Conservation (phyloP, 2,113 vertebrate species). For the Fulmarus glacialis region DNA sequence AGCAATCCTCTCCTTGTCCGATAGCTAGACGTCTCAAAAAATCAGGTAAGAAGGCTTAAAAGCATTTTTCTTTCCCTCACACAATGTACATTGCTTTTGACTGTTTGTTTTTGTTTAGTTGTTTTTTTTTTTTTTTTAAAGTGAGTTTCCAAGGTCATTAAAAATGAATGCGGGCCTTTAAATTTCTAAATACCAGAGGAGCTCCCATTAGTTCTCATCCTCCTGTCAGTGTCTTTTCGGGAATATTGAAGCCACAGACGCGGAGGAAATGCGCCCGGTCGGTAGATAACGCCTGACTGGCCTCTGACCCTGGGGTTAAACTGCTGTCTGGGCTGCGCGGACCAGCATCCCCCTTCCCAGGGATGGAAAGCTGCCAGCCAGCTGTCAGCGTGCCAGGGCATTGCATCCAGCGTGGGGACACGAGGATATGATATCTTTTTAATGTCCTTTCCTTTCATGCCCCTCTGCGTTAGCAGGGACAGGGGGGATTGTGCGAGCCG, state of each 20-base stretch:
- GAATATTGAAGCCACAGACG: constrained; percentile 41
- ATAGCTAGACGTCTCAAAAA: background rate
- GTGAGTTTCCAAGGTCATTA: constrained; percentile 27
- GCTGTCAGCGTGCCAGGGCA: constrained; percentile 29
- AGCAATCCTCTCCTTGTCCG: constrained; percentile 32
- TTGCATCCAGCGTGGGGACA: background rate
- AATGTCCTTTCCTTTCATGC: background rate
- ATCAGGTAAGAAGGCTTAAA: background rate
- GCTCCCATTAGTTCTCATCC: constrained; percentile 48
- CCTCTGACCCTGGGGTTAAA: constrained; percentile 86
- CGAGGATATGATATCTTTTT: background rate
- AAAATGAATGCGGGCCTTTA: constrained; percentile 39
- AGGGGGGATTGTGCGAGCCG: background rate
- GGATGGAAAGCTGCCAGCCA: constrained; percentile 79
- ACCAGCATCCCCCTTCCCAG: constrained; percentile 76
- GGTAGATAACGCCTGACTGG: constrained; percentile 86
- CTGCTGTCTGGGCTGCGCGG: constrained; percentile 82
- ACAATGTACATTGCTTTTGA: background rate
- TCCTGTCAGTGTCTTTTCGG: constrained; percentile 36
- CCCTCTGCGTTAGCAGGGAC: background rate
- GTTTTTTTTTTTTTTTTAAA: background rate
- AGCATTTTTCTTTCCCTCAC: background rate
- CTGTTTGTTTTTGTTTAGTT: constrained; percentile 10
- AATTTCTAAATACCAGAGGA: constrained; percentile 39
- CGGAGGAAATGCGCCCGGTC: constrained; percentile 69